phyloP scores from a whole-genome alignment of 1,140 invertebrate species.

The Mizuhopecten yessoensis region DNA sequence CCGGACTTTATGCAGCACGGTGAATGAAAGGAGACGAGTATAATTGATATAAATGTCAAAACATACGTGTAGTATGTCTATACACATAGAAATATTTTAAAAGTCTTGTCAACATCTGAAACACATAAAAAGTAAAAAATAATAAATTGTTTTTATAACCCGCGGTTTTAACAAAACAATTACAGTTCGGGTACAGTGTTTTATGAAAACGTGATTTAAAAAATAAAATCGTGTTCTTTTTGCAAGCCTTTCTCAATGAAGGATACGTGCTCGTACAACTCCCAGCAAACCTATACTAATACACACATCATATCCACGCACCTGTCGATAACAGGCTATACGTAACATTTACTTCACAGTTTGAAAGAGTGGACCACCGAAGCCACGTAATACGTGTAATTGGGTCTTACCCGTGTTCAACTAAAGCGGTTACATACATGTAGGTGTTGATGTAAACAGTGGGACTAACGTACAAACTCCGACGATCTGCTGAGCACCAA shows the following conservation, averaged over 20 bases:
- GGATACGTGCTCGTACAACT: background rate
- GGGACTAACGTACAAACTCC: background rate
- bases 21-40: too few relatives aligned
- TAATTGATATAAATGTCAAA: too few relatives aligned
- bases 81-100: too few relatives aligned
- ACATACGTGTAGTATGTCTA: too few relatives aligned
- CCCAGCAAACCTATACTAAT: background rate
- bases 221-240: too few relatives aligned
- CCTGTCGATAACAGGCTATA: background rate
- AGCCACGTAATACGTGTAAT: constrained; percentile 18
- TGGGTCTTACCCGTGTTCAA: background rate
- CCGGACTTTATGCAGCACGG: too few relatives aligned
- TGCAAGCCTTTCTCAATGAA: background rate
- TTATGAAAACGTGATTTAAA: background rate
- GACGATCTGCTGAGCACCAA: background rate
- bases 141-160: too few relatives aligned
- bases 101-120: too few relatives aligned
- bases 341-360: background rate
- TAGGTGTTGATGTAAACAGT: background rate
- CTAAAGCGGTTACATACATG: background rate
- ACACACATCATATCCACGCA: background rate
- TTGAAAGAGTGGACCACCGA: background rate
- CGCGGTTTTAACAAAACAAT: too few relatives aligned
- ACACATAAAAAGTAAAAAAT: too few relatives aligned
- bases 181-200: too few relatives aligned